phyloP scores from a whole-genome alignment of 2,888 invertebrate species.

The Troides aeacus region DNA sequence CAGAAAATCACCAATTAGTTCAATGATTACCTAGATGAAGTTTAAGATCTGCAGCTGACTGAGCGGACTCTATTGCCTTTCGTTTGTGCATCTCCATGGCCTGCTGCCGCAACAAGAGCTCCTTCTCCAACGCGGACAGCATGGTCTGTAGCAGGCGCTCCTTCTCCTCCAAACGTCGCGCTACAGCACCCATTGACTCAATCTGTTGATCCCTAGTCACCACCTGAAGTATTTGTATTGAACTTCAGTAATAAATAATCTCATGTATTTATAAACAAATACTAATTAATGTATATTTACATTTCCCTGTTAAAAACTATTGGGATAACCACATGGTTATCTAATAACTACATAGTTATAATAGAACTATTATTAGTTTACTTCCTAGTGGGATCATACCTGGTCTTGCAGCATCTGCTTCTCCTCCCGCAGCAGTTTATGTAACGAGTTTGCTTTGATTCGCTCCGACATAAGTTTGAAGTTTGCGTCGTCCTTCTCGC shows the following conservation, averaged over 20 bases:
- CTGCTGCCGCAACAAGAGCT: conserved; percentile 93
- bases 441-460: conserved; percentile 96
- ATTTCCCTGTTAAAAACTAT: background rate
- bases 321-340: background rate
- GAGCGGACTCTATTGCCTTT: conserved; percentile 98
- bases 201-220: conserved; percentile 91
- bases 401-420: conserved; percentile 96
- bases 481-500: conserved; percentile 99
- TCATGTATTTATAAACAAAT: no score
- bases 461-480: conserved; percentile 99
- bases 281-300: no score
- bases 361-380: background rate
- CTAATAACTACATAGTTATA: no score
- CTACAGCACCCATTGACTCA: conserved; percentile 96
- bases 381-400: conserved; percentile 57
- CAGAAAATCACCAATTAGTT: background rate
- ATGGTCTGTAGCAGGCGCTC: conserved; percentile 95
- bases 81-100: conserved; percentile 99
- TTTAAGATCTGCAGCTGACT: conserved; percentile 97
- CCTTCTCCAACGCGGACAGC: conserved; percentile 95
- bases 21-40: conserved; percentile 87
- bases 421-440: conserved; percentile 95
- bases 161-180: conserved; percentile 96
- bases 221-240: conserved; percentile 68
- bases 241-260: background rate